Percentiles rank a stretch among this genome's conserved stretches.
Evolutionary conservation across 1,140 invertebrate species (phyloP).

Genomic region (Drosophila bocki): DNA sequence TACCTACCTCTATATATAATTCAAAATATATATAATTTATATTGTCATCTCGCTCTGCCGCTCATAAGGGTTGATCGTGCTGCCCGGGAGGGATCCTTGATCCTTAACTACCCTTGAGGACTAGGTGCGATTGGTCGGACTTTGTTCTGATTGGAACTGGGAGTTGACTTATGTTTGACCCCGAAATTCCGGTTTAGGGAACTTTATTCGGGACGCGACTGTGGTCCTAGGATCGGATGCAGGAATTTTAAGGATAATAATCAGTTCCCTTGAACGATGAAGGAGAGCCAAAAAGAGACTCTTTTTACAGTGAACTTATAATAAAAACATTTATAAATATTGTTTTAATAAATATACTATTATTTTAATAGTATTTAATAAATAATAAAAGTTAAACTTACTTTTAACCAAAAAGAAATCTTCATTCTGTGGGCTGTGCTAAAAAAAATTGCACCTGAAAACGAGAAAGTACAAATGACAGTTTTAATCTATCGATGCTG

Average conservation of each 20-base stretch:
- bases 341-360: not conserved
- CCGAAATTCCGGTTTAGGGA: conserved; percentile 6
- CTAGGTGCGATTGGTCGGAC: conserved; percentile 46
- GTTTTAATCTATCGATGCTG: not conserved
- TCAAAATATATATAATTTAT: not conserved
- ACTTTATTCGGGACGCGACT: conserved; percentile 58
- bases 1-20: not conserved
- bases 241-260: not conserved
- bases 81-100: conserved; percentile 42
- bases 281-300: not conserved
- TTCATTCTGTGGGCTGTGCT: too few relatives aligned
- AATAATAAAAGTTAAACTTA: not conserved
- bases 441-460: not conserved
- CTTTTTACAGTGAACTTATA: not conserved
- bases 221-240: conserved; percentile 15
- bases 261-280: conserved; percentile 49
- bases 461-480: too few relatives aligned
- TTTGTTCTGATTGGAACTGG: conserved; percentile 68
- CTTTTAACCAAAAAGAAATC: not conserved
- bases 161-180: conserved; percentile 57
- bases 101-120: conserved; percentile 52
- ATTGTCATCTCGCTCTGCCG: conserved; percentile 34
- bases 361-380: not conserved
- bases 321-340: not conserved
- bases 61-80: conserved; percentile 53